Conservation (phyloP, 2,797 vertebrate species). For the Synanceia verrucosa region DNA sequence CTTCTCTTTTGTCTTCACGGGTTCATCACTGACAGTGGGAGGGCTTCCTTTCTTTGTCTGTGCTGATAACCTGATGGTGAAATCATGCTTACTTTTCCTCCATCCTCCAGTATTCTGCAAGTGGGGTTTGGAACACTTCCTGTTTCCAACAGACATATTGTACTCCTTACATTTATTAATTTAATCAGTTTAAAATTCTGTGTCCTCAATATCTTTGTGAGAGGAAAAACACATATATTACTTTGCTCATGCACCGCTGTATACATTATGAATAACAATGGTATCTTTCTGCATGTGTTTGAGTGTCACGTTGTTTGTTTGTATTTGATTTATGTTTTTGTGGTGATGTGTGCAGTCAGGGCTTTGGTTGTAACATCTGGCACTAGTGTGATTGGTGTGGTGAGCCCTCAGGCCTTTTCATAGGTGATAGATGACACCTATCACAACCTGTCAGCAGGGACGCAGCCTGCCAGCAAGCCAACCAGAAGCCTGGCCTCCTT, state of each 20-base stretch:
- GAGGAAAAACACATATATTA: slow-evolving; percentile 1
- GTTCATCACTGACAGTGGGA: slow-evolving; percentile 68
- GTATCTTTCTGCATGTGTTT: slow-evolving; percentile 41
- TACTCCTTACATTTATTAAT: neutral
- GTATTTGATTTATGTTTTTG: slow-evolving; percentile 53
- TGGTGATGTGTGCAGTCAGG: slow-evolving; percentile 10
- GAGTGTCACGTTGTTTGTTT: slow-evolving; percentile 44
- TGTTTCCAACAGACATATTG: neutral
- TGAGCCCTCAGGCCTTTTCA: slow-evolving; percentile 75
- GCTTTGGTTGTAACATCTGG: slow-evolving; percentile 78
- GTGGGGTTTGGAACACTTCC: neutral
- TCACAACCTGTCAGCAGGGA: slow-evolving; percentile 77
- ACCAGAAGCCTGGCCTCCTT: slow-evolving; percentile 61
- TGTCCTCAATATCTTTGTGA: neutral
- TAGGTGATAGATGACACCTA: slow-evolving; percentile 79
- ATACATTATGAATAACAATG: slow-evolving; percentile 50
- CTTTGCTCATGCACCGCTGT: slow-evolving; percentile 7
- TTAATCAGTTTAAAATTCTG: neutral
- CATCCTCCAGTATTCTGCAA: neutral
- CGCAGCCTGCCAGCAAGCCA: slow-evolving; percentile 63
- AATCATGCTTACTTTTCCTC: slow-evolving; percentile 24
- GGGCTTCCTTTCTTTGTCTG: slow-evolving; percentile 45
- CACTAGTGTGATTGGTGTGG: slow-evolving; percentile 74
- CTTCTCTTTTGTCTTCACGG: slow-evolving; percentile 78
- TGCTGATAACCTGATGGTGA: slow-evolving; percentile 34